Conservation (phyloP, 2,113 vertebrate species). For the Grammomys dolichurus region DNA sequence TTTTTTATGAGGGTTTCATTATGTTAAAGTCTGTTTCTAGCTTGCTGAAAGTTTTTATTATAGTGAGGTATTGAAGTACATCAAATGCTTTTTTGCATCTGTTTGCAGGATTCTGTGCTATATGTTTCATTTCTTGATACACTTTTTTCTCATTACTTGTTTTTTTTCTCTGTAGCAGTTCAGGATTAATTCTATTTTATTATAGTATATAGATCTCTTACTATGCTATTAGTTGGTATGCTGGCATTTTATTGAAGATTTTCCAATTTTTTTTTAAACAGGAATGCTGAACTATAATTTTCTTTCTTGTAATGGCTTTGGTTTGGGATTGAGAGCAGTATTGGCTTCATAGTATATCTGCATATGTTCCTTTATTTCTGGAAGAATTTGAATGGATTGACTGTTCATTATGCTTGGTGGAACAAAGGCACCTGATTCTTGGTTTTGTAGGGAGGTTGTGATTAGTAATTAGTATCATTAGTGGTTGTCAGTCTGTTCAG, state of each 20-base stretch:
- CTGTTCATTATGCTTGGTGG: background rate
- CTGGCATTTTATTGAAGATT: background rate
- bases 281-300: background rate
- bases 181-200: background rate
- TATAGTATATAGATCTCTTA: background rate
- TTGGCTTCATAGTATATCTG: background rate
- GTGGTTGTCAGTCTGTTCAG: background rate
- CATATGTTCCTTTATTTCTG: background rate
- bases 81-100: background rate
- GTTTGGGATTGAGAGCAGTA: background rate
- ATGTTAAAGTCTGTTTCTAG: background rate
- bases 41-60: background rate
- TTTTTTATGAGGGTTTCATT: background rate
- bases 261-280: background rate
- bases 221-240: background rate
- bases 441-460: background rate
- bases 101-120: background rate
- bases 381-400: background rate
- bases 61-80: background rate
- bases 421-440: background rate
- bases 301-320: background rate
- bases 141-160: background rate
- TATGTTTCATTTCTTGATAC: background rate
- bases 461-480: background rate
- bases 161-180: background rate